Conservation (phyloP, 2,888 invertebrate genomes). For the Bembecia ichneumoniformis region DNA sequence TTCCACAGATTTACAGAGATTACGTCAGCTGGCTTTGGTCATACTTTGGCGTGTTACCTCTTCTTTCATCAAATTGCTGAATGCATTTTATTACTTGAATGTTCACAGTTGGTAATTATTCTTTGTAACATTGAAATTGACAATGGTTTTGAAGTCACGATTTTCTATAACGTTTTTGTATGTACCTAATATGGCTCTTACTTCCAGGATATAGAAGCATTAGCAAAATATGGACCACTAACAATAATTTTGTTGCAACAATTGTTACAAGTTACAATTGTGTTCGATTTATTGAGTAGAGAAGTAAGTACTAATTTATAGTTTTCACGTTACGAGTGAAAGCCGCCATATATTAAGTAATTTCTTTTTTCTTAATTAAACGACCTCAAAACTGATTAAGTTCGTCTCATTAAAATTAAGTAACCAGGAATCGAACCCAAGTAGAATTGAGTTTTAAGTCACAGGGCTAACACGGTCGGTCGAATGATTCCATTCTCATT, state of each 20-base stretch:
- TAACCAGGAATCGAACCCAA: too few species aligned
- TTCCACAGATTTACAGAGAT: too few species aligned
- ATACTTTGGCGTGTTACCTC: neutral
- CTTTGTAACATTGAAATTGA: neutral
- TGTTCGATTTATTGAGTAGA: slow-evolving; percentile 20
- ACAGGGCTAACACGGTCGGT: neutral
- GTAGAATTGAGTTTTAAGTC: neutral
- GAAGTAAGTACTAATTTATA: slow-evolving; percentile 9
- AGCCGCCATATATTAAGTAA: too few species aligned
- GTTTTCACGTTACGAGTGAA: neutral
- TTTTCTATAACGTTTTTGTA: too few species aligned
- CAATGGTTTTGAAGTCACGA: too few species aligned
- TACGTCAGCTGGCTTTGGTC: neutral
- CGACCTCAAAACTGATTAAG: too few species aligned
- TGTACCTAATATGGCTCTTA: neutral
- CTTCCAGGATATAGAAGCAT: slow-evolving; percentile 13
- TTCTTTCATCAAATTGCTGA: neutral
- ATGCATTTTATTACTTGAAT: neutral
- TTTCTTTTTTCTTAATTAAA: too few species aligned
- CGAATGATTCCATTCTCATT: neutral
- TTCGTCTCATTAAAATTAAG: too few species aligned
- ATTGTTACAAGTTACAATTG: slow-evolving; percentile 19
- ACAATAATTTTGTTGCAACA: slow-evolving; percentile 18
- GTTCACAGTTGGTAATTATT: neutral
- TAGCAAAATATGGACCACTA: slow-evolving; percentile 12